Evolutionary conservation across 2,888 invertebrate species (phyloP).

Genomic region (Nemotelus nigrinus): DNA sequence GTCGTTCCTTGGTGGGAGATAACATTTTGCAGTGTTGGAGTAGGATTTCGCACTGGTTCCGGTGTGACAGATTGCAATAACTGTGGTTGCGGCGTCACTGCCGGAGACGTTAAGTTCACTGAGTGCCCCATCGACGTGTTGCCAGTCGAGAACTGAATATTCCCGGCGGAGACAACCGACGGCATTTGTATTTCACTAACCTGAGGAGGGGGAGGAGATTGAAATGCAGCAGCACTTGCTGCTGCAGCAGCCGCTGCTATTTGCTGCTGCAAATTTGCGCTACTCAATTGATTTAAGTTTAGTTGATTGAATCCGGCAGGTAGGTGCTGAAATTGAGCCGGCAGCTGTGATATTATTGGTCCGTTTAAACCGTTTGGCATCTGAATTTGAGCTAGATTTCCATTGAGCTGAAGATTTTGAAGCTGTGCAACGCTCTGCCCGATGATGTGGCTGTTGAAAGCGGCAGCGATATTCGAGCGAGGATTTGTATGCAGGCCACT

Average conservation of each 20-base stretch:
- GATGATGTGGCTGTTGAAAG: slow-evolving; percentile 63
- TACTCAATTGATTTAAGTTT: slow-evolving; percentile 62
- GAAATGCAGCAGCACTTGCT: slow-evolving; percentile 60
- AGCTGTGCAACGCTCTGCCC: slow-evolving; percentile 63
- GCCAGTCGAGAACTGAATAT: slow-evolving; percentile 54
- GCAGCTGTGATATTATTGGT: slow-evolving; percentile 61
- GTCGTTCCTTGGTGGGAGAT: slow-evolving; percentile 56
- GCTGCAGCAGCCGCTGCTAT: slow-evolving; percentile 57
- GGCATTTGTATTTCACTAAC: slow-evolving; percentile 54
- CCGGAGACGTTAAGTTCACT: slow-evolving; percentile 47
- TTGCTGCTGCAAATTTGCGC: slow-evolving; percentile 62
- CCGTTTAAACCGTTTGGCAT: slow-evolving; percentile 64
- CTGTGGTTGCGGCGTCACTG: slow-evolving; percentile 54
- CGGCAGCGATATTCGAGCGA: slow-evolving; percentile 63
- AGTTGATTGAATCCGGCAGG: slow-evolving; percentile 58
- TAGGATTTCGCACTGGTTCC: slow-evolving; percentile 61
- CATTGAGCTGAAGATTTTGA: slow-evolving; percentile 63
- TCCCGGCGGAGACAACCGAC: slow-evolving; percentile 53
- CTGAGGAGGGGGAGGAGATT: slow-evolving; percentile 59
- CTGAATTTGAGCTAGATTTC: slow-evolving; percentile 64
- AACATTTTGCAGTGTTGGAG: slow-evolving; percentile 58
- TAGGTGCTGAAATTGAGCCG: slow-evolving; percentile 63
- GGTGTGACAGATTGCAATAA: slow-evolving; percentile 59
- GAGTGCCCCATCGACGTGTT: slow-evolving; percentile 49
- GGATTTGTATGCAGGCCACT: slow-evolving; percentile 62